phyloP scores from a whole-genome alignment of 2,888 invertebrate species.

The Orchestes rusci region DNA sequence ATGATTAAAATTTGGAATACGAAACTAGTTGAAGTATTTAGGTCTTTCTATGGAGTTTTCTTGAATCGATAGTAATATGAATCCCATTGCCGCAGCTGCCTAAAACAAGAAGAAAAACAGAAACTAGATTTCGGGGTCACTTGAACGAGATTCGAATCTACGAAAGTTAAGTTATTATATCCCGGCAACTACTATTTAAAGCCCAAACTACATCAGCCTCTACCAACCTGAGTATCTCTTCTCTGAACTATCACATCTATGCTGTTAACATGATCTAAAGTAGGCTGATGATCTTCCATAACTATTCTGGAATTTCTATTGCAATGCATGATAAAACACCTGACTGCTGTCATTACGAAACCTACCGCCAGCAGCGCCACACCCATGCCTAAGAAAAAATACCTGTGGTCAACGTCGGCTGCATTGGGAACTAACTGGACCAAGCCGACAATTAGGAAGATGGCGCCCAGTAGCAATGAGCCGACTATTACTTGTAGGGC shows the following conservation, averaged over 20 bases:
- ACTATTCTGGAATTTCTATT: constrained; percentile 48
- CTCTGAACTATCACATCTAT: constrained; percentile 47
- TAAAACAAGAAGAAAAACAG: constrained; percentile 37
- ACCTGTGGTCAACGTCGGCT: constrained; percentile 67
- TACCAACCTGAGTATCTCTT: constrained; percentile 35
- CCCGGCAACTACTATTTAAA: neutral
- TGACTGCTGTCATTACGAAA: constrained; percentile 55
- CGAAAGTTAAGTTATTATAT: too few relatives aligned
- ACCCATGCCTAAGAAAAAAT: constrained; percentile 62
- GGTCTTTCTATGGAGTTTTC: constrained; percentile 39
- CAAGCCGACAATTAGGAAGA: constrained; percentile 66
- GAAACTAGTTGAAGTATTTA: constrained; percentile 37
- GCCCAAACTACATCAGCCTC: neutral
- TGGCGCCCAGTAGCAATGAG: constrained; percentile 64
- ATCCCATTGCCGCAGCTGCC: constrained; percentile 34
- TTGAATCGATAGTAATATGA: constrained; percentile 38
- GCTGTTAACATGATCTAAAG: constrained; percentile 47
- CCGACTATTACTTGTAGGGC: constrained; percentile 68
- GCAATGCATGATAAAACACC: constrained; percentile 62
- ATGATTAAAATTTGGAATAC: too few relatives aligned
- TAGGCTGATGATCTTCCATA: constrained; percentile 42
- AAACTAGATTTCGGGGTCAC: constrained; percentile 15
- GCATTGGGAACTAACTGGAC: constrained; percentile 71
- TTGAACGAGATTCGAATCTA: neutral
- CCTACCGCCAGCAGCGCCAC: constrained; percentile 57